Base-by-base conservation (phyloP, 2,797 vertebrate species). In the Galagoides demidoff region DNA sequence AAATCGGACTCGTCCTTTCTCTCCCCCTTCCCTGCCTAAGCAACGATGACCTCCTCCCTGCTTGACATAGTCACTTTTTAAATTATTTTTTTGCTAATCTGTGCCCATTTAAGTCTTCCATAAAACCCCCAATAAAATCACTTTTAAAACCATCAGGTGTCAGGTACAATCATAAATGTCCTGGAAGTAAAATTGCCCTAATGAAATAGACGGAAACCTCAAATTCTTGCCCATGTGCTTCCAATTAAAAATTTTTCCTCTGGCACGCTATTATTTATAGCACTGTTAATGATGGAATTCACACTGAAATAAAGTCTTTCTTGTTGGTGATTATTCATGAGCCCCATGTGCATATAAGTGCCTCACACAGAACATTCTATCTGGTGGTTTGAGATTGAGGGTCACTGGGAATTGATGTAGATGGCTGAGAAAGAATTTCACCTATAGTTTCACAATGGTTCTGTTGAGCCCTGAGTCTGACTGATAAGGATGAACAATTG, bases 401-500 rank as follows among this genome's bases (percentile, higher is more conserved):
- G 29, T 94, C 76, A 31, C 6, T 77, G 74, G 77, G 63, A 92
- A 83, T 16, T 74, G 71, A 63, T 20, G 68, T 27, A 39, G 45
- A 49, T 93, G 14, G 8, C 29, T n/a, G 52, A 81, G 83, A 85
- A 81, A 22, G 49, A 81, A 73, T 95, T 96, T 90, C 20, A 49
- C 37, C 89, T 95, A 57, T 14, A 89, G 63, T 45, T 91, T 66
- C 55, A 85, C 74, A 68, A 31, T 73, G 91, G 63, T 39, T 52
- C 20, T 0, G 5, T 61, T 74, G 49, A 95, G 76, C 43, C 86
- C 95, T 96, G 83, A 29, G 23, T 81, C 22, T 95, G 70, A 95
- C 64, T 95, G 92, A 96, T 96, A 94, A 97, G 78, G 90, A 70
- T 59, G 77, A 95, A 95, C 93, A 97, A 77, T 92, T 86, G 66